Base-by-base conservation (phyloP, 1,140 invertebrate genomes). In the Portunus trituberculatus region DNA sequence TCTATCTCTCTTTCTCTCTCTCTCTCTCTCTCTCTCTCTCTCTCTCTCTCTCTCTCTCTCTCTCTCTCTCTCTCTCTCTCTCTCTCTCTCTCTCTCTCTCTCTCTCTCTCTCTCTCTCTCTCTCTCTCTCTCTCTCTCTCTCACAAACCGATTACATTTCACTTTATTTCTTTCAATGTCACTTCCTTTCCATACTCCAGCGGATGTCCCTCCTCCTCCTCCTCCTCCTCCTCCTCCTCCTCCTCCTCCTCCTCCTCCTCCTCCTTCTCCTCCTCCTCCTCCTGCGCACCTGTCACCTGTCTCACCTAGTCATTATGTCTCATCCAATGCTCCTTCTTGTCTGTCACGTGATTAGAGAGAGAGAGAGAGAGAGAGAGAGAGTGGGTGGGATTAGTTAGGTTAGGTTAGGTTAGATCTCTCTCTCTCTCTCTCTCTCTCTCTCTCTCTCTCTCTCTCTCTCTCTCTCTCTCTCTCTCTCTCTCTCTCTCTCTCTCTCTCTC, bases 61-160 rank as follows among this genome's bases (percentile, higher is more conserved):
- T 39, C 39, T 39, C 39, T 39, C 39, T 39, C 39, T 39, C 39
- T 39, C 39, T 39, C 39, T 39, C 39, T 39, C 39, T 39, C 39
- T 39, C 39, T 89, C 3, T 46, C 32, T 39, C 32, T 89, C 87
- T 45, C 32, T 89, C 32, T 89, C 32, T 45, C 25, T 89, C 87
- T 4, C 25, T 89, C 87, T 89, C 87, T 89, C 87, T 32, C n/a
- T 89, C 87, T 89, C 29, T 89, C 29, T 89, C 29, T 89, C 87
- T 29, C 29, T 89, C n/a, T 89, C 29, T 31, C 87, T 32, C 12
- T 89, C 87, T 89, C 29, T 89, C n/a, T 89, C n/a, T 31, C 87
- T 89, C 12, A 32, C n/a, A 32, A 0, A 32, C n/a, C 14, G 6
- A 32, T 25, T 89, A 7, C 45, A 29, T 31, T 14, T 28, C 86